Percentiles rank a stretch among this genome's conserved stretches.
These are phyloP conservation scores for Hypanus sabinus DNA, from an alignment of 2,113 vertebrate genomes.

Conservation along the genomic window DNA sequence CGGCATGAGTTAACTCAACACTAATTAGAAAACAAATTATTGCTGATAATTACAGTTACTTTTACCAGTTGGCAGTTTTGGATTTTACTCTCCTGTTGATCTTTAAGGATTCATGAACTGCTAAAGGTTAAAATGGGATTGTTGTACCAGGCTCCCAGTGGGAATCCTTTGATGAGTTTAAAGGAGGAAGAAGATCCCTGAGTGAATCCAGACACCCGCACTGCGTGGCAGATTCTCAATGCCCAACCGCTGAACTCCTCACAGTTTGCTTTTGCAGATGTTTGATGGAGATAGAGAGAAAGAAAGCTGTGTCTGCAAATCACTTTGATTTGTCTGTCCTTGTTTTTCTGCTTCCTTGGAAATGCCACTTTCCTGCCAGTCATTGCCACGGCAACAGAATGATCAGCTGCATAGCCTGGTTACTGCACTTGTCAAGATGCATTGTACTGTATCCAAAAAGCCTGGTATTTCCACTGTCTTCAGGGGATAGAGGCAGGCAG, in stretches of 20 bases:
- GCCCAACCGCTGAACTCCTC: not conserved
- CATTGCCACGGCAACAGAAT: not conserved
- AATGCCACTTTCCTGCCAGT: not conserved
- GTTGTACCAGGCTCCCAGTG: not conserved
- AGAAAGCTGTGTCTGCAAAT: not conserved
- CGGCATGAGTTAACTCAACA: no score
- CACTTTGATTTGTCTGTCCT: not conserved
- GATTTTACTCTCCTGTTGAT: not conserved
- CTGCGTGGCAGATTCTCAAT: not conserved
- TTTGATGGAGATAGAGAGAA: not conserved
- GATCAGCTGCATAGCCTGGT: not conserved
- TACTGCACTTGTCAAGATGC: not conserved
- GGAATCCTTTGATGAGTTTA: not conserved
- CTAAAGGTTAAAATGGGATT: not conserved
- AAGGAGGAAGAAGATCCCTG: not conserved
- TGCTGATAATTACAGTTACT: not conserved
- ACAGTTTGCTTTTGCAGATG: not conserved
- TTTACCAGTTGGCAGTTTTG: not conserved
- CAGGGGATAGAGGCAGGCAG: not conserved
- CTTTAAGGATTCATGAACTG: not conserved
- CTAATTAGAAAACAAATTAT: not conserved
- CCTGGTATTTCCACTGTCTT: not conserved
- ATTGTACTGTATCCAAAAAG: not conserved
- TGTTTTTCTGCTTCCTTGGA: not conserved
- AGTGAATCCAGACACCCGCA: not conserved